Evolutionary conservation across 1,140 invertebrate species (phyloP).

Genomic region (Neodiprion virginianus): DNA sequence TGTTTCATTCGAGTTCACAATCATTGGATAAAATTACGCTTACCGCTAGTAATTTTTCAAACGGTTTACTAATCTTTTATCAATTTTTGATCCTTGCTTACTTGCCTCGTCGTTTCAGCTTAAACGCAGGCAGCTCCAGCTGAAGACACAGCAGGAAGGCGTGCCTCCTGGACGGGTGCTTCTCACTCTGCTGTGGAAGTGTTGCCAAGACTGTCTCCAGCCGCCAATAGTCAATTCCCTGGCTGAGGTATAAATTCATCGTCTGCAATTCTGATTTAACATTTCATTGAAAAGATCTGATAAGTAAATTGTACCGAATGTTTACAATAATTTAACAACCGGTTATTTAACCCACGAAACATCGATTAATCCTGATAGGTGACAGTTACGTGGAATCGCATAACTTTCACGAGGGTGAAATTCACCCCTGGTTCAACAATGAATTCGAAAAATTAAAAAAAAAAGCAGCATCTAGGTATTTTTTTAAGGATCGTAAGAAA

Average conservation of each 20-base stretch:
- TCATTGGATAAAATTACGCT: background rate
- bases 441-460: no score
- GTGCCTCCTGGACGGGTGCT: constrained; percentile 76
- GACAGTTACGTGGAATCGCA: no score
- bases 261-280: no score
- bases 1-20: background rate
- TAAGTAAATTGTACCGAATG: no score
- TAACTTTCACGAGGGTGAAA: no score
- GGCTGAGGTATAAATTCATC: constrained; percentile 68
- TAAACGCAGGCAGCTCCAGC: constrained; percentile 76
- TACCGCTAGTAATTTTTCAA: background rate
- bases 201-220: constrained; percentile 82
- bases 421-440: no score
- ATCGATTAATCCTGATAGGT: no score
- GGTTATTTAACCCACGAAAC: no score
- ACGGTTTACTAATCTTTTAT: constrained; percentile 14
- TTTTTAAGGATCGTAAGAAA: no score
- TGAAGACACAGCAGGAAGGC: constrained; percentile 71
- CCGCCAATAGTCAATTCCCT: constrained; percentile 77
- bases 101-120: constrained; percentile 55
- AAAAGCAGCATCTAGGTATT: no score
- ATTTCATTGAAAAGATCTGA: constrained; percentile 1
- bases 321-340: no score
- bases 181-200: constrained; percentile 81
- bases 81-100: constrained; percentile 17